These are phyloP conservation scores for Epirrhoe tristata DNA, from an alignment of 2,888 invertebrate species.

Conservation along the genomic window DNA sequence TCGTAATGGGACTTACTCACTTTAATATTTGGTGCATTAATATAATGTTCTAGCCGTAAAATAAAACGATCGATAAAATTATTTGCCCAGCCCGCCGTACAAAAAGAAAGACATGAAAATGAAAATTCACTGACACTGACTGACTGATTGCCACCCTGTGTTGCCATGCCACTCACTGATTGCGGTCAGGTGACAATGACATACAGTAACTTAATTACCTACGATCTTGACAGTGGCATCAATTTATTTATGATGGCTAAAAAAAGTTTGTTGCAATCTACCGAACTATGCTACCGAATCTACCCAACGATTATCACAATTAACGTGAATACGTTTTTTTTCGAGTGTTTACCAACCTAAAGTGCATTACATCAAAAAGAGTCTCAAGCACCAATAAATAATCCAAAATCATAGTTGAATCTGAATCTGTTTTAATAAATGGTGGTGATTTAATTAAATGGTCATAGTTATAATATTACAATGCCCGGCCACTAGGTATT, in stretches of 20 bases:
- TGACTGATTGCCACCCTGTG: no score
- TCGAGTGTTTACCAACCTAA: no score
- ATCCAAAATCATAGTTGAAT: no score
- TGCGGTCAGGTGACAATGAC: not conserved
- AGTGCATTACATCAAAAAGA: no score
- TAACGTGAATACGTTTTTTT: not conserved
- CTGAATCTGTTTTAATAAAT: no score
- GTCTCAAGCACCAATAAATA: no score
- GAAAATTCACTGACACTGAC: not conserved
- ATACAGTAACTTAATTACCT: not conserved
- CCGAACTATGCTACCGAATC: no score
- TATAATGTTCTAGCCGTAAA: not conserved
- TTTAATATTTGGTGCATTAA: not conserved
- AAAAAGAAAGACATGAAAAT: not conserved
- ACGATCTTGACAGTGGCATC: not conserved
- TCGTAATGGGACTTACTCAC: not conserved
- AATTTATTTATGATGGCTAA: not conserved
- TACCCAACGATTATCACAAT: no score
- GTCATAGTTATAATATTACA: no score
- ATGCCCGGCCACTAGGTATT: no score
- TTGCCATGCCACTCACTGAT: no score
- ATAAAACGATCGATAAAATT: not conserved
- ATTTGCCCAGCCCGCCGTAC: constrained; percentile 1
- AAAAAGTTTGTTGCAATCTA: not conserved
- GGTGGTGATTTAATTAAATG: no score